Base-by-base conservation (phyloP, 1,140 invertebrate species). In the Philopotamus ludificatus region DNA sequence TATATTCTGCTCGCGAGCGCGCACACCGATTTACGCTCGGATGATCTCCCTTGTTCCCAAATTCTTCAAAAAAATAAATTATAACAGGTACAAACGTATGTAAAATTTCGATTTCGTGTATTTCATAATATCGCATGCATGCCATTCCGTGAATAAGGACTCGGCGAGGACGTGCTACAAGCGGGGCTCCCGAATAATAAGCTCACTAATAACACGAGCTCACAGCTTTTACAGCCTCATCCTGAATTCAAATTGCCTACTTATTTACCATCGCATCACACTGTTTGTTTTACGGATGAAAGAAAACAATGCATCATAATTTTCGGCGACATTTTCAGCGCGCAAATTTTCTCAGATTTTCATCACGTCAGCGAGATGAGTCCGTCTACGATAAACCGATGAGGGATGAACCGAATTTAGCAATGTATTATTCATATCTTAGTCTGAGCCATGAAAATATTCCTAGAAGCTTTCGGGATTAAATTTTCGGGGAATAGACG, bases 191-290 rank as follows among this genome's bases (percentile, higher is more conserved):
- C 12, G 12, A 7, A 34, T 34, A 34, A 4, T 34, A 34, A 34
- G 28, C 28, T 34, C 12, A 34, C 28, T 34, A 34, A 34, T 34
- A 34, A 34, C 28, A 34, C 28, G 28, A 34, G 28, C 28, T 34
- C 28, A 34, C 28, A 21, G 54, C 54, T 57, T 57, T 57, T 42
- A 57, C 15, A 3, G 12, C 26, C 39, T 57, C 18, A 39, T 42
- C 23, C 54, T 57, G 54, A 57, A 57, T 57, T 23, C 34, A 57
- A 57, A 57, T 57, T 28, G 34, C 54, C 54, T 57, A 25, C 34
- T 57, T 57, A 57, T 57, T 7, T 34, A 34, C 12, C 4, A 34
- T 7, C 12, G 12, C 12, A 34, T 34, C 4, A 34, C 28, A 12
- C 4, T 12, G n/a, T n/a, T n/a, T n/a, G n/a, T n/a, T n/a, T n/a